Percentiles rank a stretch among this genome's conserved stretches.
Conservation (phyloP, 2,888 invertebrate species). For the Lagria hirta region DNA sequence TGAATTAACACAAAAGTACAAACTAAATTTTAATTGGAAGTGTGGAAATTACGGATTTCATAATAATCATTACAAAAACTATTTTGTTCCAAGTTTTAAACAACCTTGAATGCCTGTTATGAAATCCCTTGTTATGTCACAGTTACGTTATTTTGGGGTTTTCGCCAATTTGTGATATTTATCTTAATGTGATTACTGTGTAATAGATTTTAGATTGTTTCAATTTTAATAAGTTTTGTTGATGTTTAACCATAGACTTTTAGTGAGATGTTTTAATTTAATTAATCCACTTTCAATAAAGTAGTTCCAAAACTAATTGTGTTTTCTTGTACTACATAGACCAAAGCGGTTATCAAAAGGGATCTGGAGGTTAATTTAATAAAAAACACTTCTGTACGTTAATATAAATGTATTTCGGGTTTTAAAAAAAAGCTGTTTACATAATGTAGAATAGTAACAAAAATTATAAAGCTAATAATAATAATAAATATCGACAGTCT, state of each 20-base stretch:
- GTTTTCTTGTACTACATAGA: no score
- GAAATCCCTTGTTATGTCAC: constrained; percentile 48
- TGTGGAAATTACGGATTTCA: constrained; percentile 35
- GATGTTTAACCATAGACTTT: constrained; percentile 55
- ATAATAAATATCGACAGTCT: constrained; percentile 25
- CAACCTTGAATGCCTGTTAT: constrained; percentile 36
- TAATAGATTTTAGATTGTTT: constrained; percentile 55
- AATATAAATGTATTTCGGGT: neutral
- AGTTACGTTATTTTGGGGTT: constrained; percentile 48
- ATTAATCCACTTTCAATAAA: constrained; percentile 51
- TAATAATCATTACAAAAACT: constrained; percentile 34
- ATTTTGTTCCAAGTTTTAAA: constrained; percentile 8
- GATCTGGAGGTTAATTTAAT: no score
- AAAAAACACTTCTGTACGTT: no score
- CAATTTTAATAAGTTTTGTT: constrained; percentile 53
- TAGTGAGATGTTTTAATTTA: constrained; percentile 55
- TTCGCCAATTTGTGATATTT: constrained; percentile 54
- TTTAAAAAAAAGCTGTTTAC: no score
- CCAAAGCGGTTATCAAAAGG: no score
- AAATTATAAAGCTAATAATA: constrained; percentile 16
- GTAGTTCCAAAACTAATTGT: no score
- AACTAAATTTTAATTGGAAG: constrained; percentile 35
- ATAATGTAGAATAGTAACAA: constrained; percentile 8
- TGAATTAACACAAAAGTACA: constrained; percentile 41
- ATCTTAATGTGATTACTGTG: constrained; percentile 54